Evolutionary conservation across 1,140 invertebrate species (phyloP).

Genomic region (Drosophila kurseongensis): DNA sequence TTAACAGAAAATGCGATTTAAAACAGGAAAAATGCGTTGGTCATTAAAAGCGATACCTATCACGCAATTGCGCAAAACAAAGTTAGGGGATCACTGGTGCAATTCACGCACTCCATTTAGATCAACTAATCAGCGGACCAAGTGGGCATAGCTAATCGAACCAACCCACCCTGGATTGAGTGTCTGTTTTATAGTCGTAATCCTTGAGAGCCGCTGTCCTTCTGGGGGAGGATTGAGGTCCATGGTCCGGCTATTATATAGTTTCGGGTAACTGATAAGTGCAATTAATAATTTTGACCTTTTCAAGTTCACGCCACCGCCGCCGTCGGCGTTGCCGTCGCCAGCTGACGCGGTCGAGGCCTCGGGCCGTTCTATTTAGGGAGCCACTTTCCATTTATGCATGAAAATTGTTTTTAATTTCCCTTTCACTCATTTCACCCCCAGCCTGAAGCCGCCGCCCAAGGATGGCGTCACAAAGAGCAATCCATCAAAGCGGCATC

Average conservation of each 20-base stretch:
- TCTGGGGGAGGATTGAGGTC: conserved; percentile 23
- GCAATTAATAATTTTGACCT: conserved; percentile 81
- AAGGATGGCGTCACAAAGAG: conserved; percentile 99
- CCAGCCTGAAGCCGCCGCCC: conserved; percentile 96
- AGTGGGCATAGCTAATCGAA: conserved; percentile 77
- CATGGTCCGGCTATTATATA: conserved; percentile 8
- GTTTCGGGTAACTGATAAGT: conserved; percentile 68
- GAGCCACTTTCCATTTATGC: conserved; percentile 57
- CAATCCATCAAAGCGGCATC: conserved; percentile 98
- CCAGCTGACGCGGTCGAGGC: conserved; percentile 35
- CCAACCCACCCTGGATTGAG: conserved; percentile 27
- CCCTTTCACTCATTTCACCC: conserved; percentile 40
- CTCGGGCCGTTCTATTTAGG: conserved; percentile 28
- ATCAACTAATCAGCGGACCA: conserved; percentile 75
- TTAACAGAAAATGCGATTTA: neutral
- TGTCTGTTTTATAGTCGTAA: conserved; percentile 7
- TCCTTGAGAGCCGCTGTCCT: conserved; percentile 4
- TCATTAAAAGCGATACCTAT: neutral
- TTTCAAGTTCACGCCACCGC: conserved; percentile 60
- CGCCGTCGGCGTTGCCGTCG: conserved; percentile 5
- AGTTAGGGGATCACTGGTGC: neutral
- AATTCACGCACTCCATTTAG: neutral
- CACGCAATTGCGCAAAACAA: neutral
- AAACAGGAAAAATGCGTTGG: neutral
- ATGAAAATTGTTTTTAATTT: conserved; percentile 69